A percentile compares a stretch with the other conserved stretches of the same genome.
phyloP scores from a whole-genome alignment of 1,140 invertebrate species.

The Heliothis subflexa region DNA sequence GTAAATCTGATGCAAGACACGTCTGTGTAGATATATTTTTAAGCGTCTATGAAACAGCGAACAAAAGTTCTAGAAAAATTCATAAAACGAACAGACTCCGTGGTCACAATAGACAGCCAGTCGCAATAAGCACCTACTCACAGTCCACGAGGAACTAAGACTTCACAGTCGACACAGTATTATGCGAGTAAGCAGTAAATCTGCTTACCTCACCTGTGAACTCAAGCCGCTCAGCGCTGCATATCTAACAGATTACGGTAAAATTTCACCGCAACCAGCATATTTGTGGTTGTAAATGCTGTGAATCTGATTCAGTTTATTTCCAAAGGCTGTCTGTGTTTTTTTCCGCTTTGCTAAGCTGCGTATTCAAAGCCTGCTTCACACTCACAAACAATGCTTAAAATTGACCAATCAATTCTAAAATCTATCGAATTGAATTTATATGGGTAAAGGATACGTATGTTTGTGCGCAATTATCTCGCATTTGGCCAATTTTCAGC shows the following conservation, averaged over 20 bases:
- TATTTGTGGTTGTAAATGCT: conserved; percentile 5
- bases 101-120: not conserved
- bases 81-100: not conserved
- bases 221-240: conserved; percentile 11
- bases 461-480: no score
- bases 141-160: not conserved
- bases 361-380: no score
- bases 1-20: no score
- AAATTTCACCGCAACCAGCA: conserved; percentile 31
- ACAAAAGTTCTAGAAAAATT: not conserved
- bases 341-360: not conserved
- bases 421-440: no score
- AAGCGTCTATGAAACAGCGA: no score
- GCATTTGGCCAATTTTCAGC: no score
- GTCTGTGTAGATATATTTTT: no score
- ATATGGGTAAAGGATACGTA: no score
- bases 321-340: not conserved
- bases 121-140: not conserved
- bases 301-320: not conserved
- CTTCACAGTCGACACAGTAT: conserved; percentile 1
- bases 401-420: no score
- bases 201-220: conserved; percentile 32
- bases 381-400: no score
- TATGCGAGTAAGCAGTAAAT: conserved; percentile 35
- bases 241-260: conserved; percentile 32